Evolutionary conservation across 2,888 invertebrate species (phyloP).

Genomic region (Andrena dorsata): DNA sequence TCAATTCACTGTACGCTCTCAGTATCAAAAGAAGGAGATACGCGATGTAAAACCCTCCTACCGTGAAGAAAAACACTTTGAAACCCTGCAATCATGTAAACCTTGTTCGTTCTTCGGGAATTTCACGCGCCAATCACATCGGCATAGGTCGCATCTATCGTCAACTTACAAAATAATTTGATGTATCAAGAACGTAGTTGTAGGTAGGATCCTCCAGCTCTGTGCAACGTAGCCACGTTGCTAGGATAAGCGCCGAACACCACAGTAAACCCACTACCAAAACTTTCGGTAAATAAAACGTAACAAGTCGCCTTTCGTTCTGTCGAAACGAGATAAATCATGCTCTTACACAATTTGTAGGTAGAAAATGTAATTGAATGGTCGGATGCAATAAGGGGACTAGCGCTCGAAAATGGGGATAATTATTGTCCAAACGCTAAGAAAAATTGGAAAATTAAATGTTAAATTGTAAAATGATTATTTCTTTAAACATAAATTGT

Average conservation of each 20-base stretch:
- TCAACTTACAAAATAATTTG: slow-evolving; percentile 91
- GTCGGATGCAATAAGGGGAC: too few relatives aligned
- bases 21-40: slow-evolving; percentile 94
- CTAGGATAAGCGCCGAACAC: slow-evolving; percentile 93
- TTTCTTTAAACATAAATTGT: too few relatives aligned
- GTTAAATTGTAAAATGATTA: too few relatives aligned
- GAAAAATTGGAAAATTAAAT: too few relatives aligned
- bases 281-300: slow-evolving; percentile 96
- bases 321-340: slow-evolving; percentile 83
- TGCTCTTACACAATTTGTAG: not conserved
- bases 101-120: not conserved
- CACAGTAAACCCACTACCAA: slow-evolving; percentile 94
- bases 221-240: slow-evolving; percentile 96
- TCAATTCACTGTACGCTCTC: slow-evolving; percentile 96
- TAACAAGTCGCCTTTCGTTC: slow-evolving; percentile 94
- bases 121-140: not conserved
- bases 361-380: not conserved
- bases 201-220: slow-evolving; percentile 96
- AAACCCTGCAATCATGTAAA: slow-evolving; percentile 89
- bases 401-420: too few relatives aligned
- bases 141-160: not conserved
- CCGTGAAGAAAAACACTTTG: slow-evolving; percentile 95
- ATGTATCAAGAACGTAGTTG: slow-evolving; percentile 94
- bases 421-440: too few relatives aligned
- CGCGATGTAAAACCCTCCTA: slow-evolving; percentile 93